Evolutionary conservation across 1,140 invertebrate genomes (phyloP), one percentile per base, ranked within the genome.

Genomic region (Melipona quadrifasciata): DNA sequence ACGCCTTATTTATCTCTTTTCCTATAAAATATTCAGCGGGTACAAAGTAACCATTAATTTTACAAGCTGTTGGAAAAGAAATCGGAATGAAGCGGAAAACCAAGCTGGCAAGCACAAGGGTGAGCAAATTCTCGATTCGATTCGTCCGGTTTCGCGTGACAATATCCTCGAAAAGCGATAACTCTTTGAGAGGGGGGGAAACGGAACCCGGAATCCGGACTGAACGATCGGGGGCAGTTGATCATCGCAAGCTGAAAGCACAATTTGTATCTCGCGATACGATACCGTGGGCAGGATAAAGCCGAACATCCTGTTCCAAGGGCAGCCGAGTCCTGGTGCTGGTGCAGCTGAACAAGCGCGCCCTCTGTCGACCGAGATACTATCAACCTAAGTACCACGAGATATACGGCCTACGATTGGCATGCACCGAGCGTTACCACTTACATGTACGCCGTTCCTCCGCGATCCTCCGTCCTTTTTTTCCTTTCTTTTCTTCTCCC

Each of bases 401-500:
- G 91, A 91, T 91, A 91, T 91, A 91, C 90, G 89, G 72, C 86
- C 87, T 87, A 91, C 91, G 90, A 91, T 91, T 91, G 91, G 91
- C 91, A 91, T 91, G 91, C 91, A 91, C 90, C 79, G 83, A 89
- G 77, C 90, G 87, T 91, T 91, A 85, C 88, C 90, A 89, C 90
- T 91, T 91, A 90, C 90, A 85, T 89, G 87, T 90, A 87, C 85
- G 80, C 82, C 89, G 82, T 85, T 89, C 77, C 68, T 84, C 64
- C 76, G 72, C 68, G 80, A 73, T 76, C 82, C 75, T 86, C 73
- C 16, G 31, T 65, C 65, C 68, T 57, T 72, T 73, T 64, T 55
- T 47, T 73, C 51, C 65, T 73, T 39, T 80, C 47, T 65, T 61
- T 61, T 61, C 73, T 55, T 47, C 19, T 39, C 19, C 27, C 16